A percentile compares a stretch with the other conserved stretches of the same genome.
These are phyloP conservation scores for Nycticorax nycticorax DNA, from an alignment of 2,113 vertebrate genomes.

Conservation along the genomic window DNA sequence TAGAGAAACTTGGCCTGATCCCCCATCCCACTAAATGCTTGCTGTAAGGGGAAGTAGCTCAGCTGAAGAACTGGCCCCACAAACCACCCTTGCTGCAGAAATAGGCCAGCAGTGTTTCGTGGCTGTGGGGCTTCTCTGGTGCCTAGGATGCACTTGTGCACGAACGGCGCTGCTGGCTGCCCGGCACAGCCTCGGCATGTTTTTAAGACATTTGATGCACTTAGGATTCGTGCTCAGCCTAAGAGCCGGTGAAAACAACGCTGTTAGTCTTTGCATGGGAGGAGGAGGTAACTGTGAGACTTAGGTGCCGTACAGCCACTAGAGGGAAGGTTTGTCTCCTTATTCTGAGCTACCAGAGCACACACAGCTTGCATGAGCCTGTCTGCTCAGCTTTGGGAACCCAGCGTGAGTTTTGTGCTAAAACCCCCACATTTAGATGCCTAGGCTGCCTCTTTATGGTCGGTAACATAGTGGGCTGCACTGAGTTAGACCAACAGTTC, in stretches of 20 bases:
- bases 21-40: not conserved
- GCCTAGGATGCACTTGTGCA: rapidly evolving
- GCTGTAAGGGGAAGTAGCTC: not conserved
- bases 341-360: not conserved
- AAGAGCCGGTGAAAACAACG: not conserved
- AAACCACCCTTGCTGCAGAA: not conserved
- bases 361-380: not conserved
- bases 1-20: not conserved
- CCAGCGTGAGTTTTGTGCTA: not conserved
- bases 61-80: not conserved
- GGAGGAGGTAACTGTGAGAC: not conserved
- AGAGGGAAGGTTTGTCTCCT: slow-evolving; percentile 51
- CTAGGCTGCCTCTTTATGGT: not conserved
- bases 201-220: not conserved
- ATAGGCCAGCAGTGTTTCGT: rapidly evolving
- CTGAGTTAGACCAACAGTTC: not conserved
- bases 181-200: rapidly evolving
- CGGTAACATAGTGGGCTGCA: rapidly evolving
- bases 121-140: not conserved
- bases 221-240: not conserved
- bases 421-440: not conserved
- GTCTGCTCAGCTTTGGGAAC: not conserved
- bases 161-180: rapidly evolving
- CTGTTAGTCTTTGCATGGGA: rapidly evolving
- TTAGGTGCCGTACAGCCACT: not conserved